Evolutionary conservation across 2,113 vertebrate species (phyloP).

Genomic region (Urocynchramus pylzowi): DNA sequence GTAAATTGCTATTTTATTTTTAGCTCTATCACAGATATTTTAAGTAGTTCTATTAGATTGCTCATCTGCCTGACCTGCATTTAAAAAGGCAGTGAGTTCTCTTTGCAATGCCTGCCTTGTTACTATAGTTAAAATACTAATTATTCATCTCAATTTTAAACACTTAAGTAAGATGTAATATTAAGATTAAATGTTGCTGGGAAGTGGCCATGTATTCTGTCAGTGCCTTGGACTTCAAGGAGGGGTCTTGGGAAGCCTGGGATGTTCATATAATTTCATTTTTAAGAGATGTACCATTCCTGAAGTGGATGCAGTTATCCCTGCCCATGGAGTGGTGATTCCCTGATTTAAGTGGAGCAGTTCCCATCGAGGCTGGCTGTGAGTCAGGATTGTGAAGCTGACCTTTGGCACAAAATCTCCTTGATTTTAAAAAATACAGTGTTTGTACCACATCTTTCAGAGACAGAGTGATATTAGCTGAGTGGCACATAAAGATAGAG

Average conservation of each 20-base stretch:
- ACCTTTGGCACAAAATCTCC: neutral
- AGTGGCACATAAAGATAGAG: neutral
- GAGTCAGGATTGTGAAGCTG: neutral
- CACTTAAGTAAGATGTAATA: neutral
- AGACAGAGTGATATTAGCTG: neutral
- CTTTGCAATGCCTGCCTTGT: neutral
- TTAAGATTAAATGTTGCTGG: neutral
- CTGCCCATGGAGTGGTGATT: neutral
- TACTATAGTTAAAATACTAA: neutral
- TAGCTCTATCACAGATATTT: neutral
- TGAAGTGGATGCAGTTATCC: neutral
- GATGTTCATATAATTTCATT: fast-evolving
- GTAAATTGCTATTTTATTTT: neutral
- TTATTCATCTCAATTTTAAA: neutral
- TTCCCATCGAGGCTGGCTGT: neutral
- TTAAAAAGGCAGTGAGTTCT: neutral
- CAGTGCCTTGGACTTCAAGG: neutral
- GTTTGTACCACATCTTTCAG: neutral
- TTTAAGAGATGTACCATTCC: neutral
- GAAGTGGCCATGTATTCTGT: neutral
- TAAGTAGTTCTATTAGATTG: neutral
- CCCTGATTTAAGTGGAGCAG: neutral
- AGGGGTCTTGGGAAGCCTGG: neutral
- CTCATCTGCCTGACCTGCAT: neutral
- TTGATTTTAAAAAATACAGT: neutral